Evolutionary conservation across 2,797 vertebrate species (phyloP).

Genomic region (Schizopygopsis pylzovi): DNA sequence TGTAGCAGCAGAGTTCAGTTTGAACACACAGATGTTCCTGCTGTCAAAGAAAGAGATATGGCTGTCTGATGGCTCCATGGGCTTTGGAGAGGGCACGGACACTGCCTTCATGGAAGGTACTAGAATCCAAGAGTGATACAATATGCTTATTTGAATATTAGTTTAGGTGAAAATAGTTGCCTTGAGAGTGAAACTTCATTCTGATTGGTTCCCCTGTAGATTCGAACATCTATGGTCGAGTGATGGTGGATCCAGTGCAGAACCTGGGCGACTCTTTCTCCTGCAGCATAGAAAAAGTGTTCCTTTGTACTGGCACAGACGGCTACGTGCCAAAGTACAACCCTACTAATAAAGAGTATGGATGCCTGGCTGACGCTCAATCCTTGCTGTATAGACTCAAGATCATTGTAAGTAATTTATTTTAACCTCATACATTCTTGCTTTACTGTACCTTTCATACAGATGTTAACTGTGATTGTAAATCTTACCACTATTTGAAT

Average conservation of each 20-base stretch:
- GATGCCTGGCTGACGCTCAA: conserved; percentile 79
- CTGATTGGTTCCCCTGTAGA: conserved; percentile 63
- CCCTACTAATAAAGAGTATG: conserved; percentile 79
- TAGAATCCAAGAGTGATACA: not conserved
- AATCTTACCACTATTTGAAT: not conserved
- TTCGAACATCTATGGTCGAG: conserved; percentile 77
- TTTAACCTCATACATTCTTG: not conserved
- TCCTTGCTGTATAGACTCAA: conserved; percentile 83
- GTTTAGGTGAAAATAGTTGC: not conserved
- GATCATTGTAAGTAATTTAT: conserved; percentile 75
- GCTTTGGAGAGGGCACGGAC: conserved; percentile 84
- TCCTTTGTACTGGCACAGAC: conserved; percentile 83
- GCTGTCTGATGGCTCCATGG: conserved; percentile 86
- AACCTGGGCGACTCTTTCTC: conserved; percentile 84
- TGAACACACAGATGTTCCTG: conserved; percentile 87
- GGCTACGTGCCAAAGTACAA: conserved; percentile 84
- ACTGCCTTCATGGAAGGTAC: conserved; percentile 84
- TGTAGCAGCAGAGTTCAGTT: conserved; percentile 85
- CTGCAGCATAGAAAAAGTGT: conserved; percentile 84
- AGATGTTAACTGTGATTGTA: not conserved
- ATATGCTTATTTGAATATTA: not conserved
- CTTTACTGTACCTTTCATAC: conserved; percentile 21
- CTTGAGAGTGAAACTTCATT: not conserved
- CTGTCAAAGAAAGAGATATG: conserved; percentile 85
- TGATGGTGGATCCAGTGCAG: conserved; percentile 85